Evolutionary conservation across 2,113 vertebrate species (phyloP).

Genomic region (Mormyrus iriodes): DNA sequence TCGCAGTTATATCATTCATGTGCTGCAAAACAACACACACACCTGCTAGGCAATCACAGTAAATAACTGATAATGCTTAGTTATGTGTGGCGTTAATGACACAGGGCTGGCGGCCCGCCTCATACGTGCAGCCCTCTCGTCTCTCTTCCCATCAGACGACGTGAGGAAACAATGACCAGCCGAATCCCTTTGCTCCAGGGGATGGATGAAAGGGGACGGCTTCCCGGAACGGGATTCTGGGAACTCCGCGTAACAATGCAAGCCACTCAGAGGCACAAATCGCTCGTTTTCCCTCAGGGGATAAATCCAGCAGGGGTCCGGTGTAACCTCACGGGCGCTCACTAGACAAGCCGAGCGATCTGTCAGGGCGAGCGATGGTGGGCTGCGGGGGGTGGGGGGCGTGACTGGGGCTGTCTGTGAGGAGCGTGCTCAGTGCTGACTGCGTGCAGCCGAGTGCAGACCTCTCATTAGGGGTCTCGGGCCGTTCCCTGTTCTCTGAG

Average conservation of each 20-base stretch:
- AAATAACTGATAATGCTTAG: background rate
- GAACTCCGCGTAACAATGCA: background rate
- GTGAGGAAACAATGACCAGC: background rate
- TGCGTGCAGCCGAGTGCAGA: background rate
- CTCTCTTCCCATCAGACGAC: too few relatives aligned
- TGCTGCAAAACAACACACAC: background rate
- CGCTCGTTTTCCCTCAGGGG: background rate
- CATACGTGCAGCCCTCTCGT: too few relatives aligned
- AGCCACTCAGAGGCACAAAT: background rate
- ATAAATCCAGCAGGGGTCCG: background rate
- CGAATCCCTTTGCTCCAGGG: background rate
- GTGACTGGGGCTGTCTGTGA: background rate
- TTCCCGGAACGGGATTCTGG: background rate
- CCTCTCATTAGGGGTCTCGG: background rate
- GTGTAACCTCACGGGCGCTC: background rate
- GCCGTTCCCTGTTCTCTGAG: background rate
- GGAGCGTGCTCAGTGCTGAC: background rate
- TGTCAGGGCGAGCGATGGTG: background rate
- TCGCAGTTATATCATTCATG: background rate
- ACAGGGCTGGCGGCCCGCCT: background rate
- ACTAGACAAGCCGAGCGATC: background rate
- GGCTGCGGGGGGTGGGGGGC: too few relatives aligned
- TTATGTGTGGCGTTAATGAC: background rate
- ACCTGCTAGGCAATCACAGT: background rate
- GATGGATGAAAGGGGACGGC: background rate